phyloP scores from a whole-genome alignment of 1,140 invertebrate genomes.

The Ectropis grisescens region DNA sequence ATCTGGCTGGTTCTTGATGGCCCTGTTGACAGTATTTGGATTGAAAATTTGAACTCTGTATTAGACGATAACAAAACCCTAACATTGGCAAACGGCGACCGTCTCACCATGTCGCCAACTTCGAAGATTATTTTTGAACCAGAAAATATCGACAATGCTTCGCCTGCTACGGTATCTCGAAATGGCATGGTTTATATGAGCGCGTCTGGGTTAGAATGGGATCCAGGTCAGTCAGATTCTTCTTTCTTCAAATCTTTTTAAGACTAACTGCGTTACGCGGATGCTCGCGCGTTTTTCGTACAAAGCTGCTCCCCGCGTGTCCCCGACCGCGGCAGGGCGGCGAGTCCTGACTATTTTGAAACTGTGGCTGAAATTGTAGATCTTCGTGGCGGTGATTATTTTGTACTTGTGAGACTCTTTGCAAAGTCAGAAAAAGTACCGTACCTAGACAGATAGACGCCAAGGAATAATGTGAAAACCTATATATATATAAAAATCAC shows the following conservation, averaged over 20 bases:
- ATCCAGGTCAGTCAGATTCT: slow-evolving; percentile 72
- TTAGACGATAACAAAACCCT: slow-evolving; percentile 95
- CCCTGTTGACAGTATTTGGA: slow-evolving; percentile 97
- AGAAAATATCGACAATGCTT: slow-evolving; percentile 97
- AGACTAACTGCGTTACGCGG: no score
- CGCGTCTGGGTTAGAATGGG: slow-evolving; percentile 93
- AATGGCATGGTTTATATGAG: slow-evolving; percentile 99
- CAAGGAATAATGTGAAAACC: no score
- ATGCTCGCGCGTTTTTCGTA: no score
- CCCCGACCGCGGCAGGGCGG: no score
- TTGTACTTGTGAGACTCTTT: no score
- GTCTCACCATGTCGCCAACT: slow-evolving; percentile 90
- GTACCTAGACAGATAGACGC: no score
- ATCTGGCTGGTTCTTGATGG: slow-evolving; percentile 96
- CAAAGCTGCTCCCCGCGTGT: no score
- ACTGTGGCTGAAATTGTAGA: no score
- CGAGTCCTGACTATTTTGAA: no score
- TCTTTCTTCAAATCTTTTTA: slow-evolving; percentile 4
- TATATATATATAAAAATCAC: no score
- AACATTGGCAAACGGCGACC: slow-evolving; percentile 94
- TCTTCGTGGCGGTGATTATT: no score
- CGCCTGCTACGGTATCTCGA: slow-evolving; percentile 94
- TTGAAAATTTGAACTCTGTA: slow-evolving; percentile 97
- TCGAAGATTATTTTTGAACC: slow-evolving; percentile 98
- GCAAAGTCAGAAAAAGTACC: no score